Evolutionary conservation across 2,888 invertebrate species (phyloP), one percentile per base, ranked within the genome.

Genomic region (Acrocyrtus sp.): DNA sequence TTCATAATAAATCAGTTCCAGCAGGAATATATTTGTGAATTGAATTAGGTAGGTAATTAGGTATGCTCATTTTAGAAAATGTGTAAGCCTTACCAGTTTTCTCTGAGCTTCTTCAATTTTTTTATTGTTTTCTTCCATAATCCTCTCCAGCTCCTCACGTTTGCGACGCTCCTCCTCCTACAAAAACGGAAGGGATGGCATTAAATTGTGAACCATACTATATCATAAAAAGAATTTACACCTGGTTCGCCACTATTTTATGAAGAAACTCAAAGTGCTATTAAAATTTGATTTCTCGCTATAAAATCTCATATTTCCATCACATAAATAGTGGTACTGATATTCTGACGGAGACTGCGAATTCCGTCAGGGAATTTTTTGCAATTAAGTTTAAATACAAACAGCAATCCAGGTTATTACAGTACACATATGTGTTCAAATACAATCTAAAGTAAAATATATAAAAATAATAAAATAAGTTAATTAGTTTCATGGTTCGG

Each of bases 81-180:
- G 34, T n/a, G 4, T 50, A 21, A 50, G 1, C 3, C 89, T 89
- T 85, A 97, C 97, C 91, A 97, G 88, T 90, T 95, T 96, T 84
- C 92, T 91, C 88, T 96, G 96, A 81, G 96, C 96, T 85, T 97
- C 96, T 86, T 97, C 96, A 81, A 97, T 96, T 88, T 96, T 97
- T 86, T 90, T 90, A 89, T 96, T 96, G 88, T 98, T 98, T 88
- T 98, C 97, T 83, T 95, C 95, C 90, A 97, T 91, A 87, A 97
- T 97, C 86, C 91, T 90, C 87, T 97, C 96, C 85, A 97, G 89
- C 87, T 96, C 95, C 89, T 95, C 93, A 83, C 95, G 91, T 88
- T 97, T 96, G 87, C 92, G 91, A 86, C 91, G 90, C 88, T 98
- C 97, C 89, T 96, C 96, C 89, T 96, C 97, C 97, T 98, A 93